Evolutionary conservation across 2,113 vertebrate species (phyloP).

Genomic region (Neodon shergylaensis): DNA sequence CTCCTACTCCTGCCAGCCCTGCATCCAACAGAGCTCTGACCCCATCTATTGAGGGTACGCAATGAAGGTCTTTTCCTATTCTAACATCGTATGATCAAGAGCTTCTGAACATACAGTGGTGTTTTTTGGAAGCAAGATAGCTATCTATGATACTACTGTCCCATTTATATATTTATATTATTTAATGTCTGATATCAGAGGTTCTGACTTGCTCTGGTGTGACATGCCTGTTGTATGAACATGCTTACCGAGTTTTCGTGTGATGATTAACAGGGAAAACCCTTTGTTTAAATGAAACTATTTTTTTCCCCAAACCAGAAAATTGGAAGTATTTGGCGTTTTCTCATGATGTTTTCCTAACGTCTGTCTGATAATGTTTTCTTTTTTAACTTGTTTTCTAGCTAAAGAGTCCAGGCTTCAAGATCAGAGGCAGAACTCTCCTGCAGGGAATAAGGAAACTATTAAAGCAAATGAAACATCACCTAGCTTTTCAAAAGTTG

Average conservation of each 20-base stretch:
- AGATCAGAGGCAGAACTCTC: conserved; percentile 95
- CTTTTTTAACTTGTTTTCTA: conserved; percentile 78
- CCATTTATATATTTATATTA: background rate
- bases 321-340: background rate
- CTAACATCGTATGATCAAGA: background rate
- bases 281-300: background rate
- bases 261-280: background rate
- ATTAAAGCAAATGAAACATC: conserved; percentile 93
- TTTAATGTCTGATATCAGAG: background rate
- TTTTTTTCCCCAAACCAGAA: conserved; percentile 1
- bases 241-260: conserved; percentile 15
- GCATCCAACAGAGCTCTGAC: conserved; percentile 92
- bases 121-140: background rate
- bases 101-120: background rate
- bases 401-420: conserved; percentile 96
- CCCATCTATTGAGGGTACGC: conserved; percentile 92
- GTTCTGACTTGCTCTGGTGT: conserved; percentile 9
- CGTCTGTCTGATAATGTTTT: conserved; percentile 46
- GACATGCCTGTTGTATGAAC: background rate
- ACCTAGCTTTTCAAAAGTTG: conserved; percentile 91
- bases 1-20: conserved; percentile 94
- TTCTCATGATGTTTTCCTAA: conserved; percentile 41
- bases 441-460: conserved; percentile 94
- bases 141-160: background rate
- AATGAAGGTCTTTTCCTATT: background rate